phyloP scores from a whole-genome alignment of 2,113 vertebrate genomes.

The Leucoraja erinaceus region DNA sequence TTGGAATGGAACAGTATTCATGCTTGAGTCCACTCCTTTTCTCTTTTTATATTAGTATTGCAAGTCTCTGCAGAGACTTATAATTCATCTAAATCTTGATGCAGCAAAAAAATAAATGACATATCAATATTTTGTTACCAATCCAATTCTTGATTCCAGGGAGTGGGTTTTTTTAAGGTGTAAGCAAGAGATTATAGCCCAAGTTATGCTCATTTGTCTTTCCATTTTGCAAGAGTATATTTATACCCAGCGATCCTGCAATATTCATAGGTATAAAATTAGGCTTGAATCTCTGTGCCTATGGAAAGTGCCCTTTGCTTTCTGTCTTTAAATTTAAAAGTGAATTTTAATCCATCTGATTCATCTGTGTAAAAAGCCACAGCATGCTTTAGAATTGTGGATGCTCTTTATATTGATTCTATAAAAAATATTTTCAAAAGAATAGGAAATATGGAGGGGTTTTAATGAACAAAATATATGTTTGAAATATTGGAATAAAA shows the following conservation, averaged over 20 bases:
- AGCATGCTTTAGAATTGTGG: not conserved
- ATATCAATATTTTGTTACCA: not conserved
- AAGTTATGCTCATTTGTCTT: not conserved
- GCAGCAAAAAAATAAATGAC: too few species aligned
- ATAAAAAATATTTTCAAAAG: not conserved
- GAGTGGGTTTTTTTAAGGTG: not conserved
- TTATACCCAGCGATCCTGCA: not conserved
- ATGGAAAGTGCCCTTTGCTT: not conserved
- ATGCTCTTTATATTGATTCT: not conserved
- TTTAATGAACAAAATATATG: not conserved
- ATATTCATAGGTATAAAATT: not conserved
- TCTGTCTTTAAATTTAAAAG: not conserved
- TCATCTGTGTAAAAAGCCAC: not conserved
- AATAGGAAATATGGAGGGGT: not conserved
- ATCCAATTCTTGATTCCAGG: not conserved
- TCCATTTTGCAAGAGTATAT: not conserved
- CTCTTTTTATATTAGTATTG: not conserved
- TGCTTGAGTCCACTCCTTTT: not conserved
- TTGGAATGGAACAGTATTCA: not conserved
- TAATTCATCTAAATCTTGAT: not conserved
- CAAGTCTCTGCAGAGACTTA: not conserved
- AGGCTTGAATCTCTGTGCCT: not conserved
- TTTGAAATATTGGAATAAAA: conserved; percentile 1
- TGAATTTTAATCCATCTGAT: not conserved
- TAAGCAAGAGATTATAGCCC: not conserved